phyloP scores from a whole-genome alignment of 2,113 vertebrate species.

The Narcine bancroftii region DNA sequence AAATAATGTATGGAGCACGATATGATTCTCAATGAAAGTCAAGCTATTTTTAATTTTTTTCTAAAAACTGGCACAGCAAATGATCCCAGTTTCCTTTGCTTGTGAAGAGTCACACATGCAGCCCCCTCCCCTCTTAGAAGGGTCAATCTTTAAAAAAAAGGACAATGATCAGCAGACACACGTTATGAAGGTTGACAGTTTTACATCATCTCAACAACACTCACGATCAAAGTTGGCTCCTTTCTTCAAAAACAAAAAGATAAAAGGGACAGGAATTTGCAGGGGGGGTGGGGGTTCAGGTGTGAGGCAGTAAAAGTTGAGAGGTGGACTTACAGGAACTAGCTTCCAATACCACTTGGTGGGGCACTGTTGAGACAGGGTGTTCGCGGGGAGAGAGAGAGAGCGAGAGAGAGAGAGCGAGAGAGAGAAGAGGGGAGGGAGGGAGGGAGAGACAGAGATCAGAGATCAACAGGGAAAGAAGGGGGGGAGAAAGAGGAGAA shows the following conservation, averaged over 20 bases:
- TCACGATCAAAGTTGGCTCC: neutral
- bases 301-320: conserved; percentile 33
- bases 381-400: conserved; percentile 41
- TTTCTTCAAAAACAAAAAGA: neutral
- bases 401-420: conserved; percentile 43
- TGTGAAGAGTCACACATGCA: neutral
- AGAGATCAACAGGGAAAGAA: conserved; percentile 39
- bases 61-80: neutral
- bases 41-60: neutral
- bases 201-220: neutral
- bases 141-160: neutral
- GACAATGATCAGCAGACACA: neutral
- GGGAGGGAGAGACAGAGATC: too few relatives aligned
- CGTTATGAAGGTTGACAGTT: neutral
- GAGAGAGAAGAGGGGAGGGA: conserved; percentile 7
- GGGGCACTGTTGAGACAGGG: conserved; percentile 50
- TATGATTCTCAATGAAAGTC: neutral
- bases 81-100: conserved; percentile 10
- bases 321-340: conserved; percentile 59
- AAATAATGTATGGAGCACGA: too few relatives aligned
- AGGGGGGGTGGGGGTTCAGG: neutral
- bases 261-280: conserved; percentile 25
- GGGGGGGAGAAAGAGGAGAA: conserved; percentile 42
- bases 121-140: neutral
- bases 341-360: conserved; percentile 66